A percentile compares a stretch with the other conserved stretches of the same genome.
Conservation (phyloP, 2,113 vertebrate genomes). For the Ceyx margarethae region DNA sequence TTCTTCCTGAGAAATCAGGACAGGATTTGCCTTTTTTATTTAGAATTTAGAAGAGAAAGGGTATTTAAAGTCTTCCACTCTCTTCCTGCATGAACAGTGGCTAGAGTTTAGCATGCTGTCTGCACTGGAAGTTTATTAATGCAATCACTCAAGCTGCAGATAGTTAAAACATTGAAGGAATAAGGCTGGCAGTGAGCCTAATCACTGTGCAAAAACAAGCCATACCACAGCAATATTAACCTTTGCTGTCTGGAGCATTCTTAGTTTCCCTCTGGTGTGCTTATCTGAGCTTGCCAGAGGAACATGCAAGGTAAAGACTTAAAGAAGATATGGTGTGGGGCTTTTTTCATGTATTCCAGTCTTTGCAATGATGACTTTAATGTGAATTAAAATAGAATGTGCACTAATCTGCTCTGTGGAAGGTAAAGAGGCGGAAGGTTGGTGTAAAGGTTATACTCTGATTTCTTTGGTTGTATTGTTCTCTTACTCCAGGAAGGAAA, state of each 20-base stretch:
- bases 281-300: neutral
- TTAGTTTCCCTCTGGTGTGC: neutral
- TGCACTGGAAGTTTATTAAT: slow-evolving; percentile 26
- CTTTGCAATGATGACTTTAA: neutral
- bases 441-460: neutral
- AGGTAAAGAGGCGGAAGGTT: neutral
- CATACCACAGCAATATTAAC: neutral
- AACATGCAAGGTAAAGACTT: neutral
- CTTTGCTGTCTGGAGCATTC: neutral
- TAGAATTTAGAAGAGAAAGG: neutral
- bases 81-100: neutral
- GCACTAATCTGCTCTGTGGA: neutral
- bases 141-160: slow-evolving; percentile 31
- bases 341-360: neutral
- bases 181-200: slow-evolving; percentile 10
- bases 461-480: neutral
- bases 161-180: slow-evolving; percentile 13
- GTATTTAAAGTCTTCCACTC: neutral
- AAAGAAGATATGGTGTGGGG: neutral
- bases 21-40: neutral
- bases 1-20: neutral
- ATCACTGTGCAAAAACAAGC: neutral
- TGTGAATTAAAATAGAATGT: neutral
- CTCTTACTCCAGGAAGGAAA: neutral
- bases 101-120: neutral